Conservation (phyloP, 2,888 invertebrate species). For the Junonia oenone region DNA sequence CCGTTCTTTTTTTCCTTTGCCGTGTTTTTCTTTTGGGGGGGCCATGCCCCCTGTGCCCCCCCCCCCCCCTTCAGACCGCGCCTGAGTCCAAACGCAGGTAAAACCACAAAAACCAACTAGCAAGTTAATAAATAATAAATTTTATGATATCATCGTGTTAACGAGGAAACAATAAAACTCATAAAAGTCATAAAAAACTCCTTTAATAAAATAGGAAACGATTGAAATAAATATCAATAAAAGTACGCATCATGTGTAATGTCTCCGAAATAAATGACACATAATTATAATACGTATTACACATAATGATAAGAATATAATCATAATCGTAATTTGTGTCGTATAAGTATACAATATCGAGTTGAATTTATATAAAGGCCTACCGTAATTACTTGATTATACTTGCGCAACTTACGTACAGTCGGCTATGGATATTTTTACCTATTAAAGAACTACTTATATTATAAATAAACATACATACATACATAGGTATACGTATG, state of each 20-base stretch:
- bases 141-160: too few relatives aligned
- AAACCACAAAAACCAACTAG: too few relatives aligned
- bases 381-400: constrained; percentile 61
- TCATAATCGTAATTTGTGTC: constrained; percentile 33
- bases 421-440: constrained; percentile 15
- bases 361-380: constrained; percentile 49
- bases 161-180: too few relatives aligned
- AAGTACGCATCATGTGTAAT: background rate
- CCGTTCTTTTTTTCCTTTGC: too few relatives aligned
- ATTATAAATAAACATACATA: too few relatives aligned
- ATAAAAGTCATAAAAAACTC: background rate
- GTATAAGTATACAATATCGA: constrained; percentile 41
- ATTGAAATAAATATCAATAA: background rate
- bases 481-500: too few relatives aligned
- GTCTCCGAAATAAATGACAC: background rate
- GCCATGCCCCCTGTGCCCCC: too few relatives aligned
- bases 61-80: too few relatives aligned
- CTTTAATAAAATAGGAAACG: background rate
- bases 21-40: too few relatives aligned
- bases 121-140: too few relatives aligned
- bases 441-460: too few relatives aligned
- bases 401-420: constrained; percentile 52
- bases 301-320: constrained; percentile 26
- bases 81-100: too few relatives aligned
- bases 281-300: background rate